phyloP scores from a whole-genome alignment of 1,140 invertebrate species.

The Cryptotermes secundus region DNA sequence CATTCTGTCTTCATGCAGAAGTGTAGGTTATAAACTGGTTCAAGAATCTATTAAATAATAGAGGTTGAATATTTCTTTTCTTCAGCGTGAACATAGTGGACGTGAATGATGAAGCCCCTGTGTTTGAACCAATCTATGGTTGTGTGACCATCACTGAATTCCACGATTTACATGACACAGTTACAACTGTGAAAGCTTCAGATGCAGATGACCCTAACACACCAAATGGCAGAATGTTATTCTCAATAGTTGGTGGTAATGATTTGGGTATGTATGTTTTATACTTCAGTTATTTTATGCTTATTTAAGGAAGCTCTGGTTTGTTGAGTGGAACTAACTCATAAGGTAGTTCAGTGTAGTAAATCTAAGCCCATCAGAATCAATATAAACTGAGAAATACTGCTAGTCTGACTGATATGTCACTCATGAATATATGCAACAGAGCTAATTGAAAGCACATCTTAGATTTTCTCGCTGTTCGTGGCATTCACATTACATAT shows the following conservation, averaged over 20 bases:
- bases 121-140: slow-evolving; percentile 59
- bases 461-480: no score
- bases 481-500: no score
- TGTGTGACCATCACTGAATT: slow-evolving; percentile 86
- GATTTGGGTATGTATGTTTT: slow-evolving; percentile 59
- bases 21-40: neutral
- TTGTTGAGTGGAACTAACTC: no score
- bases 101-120: slow-evolving; percentile 83
- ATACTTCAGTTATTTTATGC: neutral
- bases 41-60: neutral
- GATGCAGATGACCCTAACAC: slow-evolving; percentile 80
- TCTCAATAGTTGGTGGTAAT: slow-evolving; percentile 73
- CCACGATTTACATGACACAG: slow-evolving; percentile 74
- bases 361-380: no score
- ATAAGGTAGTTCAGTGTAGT: no score
- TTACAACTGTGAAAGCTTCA: slow-evolving; percentile 70
- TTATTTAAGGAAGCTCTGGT: neutral
- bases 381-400: no score
- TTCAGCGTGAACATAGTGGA: slow-evolving; percentile 66
- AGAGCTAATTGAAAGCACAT: no score
- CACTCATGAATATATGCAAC: no score
- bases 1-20: neutral
- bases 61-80: neutral
- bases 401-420: no score
- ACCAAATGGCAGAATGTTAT: slow-evolving; percentile 75